phyloP scores from a whole-genome alignment of 2,888 invertebrate species.

The Tyria jacobaeae region DNA sequence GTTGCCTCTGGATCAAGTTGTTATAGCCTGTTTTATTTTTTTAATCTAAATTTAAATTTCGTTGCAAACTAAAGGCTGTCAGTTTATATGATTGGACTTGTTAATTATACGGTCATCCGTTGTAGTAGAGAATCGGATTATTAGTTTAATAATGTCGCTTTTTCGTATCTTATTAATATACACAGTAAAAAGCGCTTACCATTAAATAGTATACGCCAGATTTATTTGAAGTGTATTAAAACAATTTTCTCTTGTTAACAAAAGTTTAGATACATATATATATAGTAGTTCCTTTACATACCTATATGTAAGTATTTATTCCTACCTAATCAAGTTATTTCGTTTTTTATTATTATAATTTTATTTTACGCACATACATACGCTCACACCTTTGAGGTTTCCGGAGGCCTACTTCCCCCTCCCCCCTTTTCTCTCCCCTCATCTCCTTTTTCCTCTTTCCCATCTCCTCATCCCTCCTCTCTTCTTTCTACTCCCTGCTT shows the following conservation, averaged over 20 bases:
- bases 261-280: background rate
- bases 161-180: background rate
- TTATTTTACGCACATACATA: no score
- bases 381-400: no score
- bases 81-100: conserved; percentile 48
- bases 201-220: no score
- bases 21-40: conserved; percentile 31
- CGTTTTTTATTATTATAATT: no score
- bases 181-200: no score
- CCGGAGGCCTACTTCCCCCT: no score
- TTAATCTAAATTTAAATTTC: conserved; percentile 43
- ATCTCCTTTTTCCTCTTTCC: background rate
- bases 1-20: background rate
- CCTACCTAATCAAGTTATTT: no score
- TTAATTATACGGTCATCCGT: conserved; percentile 56
- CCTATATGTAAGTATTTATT: no score
- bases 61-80: conserved; percentile 38
- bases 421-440: no score
- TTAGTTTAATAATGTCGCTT: conserved; percentile 51
- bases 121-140: conserved; percentile 51
- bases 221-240: background rate
- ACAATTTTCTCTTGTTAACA: background rate
- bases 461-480: no score
- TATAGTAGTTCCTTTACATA: no score
- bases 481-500: no score